Conservation (phyloP, 1,140 invertebrate genomes). For the Panagrolaimus sp. region DNA sequence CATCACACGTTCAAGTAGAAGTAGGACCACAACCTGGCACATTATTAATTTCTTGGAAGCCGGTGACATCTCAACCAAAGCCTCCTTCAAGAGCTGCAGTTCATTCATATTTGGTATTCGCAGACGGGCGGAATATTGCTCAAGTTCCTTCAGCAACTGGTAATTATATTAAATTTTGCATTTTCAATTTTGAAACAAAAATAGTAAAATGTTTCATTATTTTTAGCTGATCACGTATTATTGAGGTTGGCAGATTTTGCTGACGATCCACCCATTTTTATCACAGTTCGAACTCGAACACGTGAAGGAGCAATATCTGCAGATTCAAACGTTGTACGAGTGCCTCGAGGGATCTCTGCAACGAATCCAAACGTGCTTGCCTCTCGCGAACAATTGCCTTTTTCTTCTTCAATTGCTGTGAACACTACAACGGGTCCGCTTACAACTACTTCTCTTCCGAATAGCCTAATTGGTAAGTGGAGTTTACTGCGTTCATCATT, state of each 20-base stretch:
- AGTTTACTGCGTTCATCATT: too few relatives aligned
- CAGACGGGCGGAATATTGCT: conserved; percentile 92
- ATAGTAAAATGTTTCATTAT: conserved; percentile 14
- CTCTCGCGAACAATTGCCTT: conserved; percentile 7
- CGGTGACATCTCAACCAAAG: conserved; percentile 76
- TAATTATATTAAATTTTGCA: conserved; percentile 60
- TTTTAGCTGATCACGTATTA: conserved; percentile 82
- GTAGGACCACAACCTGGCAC: conserved; percentile 95
- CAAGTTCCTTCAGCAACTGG: conserved; percentile 92
- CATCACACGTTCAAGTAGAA: conserved; percentile 80
- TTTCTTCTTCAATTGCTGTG: conserved; percentile 15
- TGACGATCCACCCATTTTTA: conserved; percentile 69
- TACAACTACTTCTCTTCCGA: conserved; percentile 9
- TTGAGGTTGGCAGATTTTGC: conserved; percentile 85
- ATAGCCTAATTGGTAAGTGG: conserved; percentile 14
- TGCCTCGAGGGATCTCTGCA: conserved; percentile 66
- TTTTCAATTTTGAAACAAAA: conserved; percentile 25
- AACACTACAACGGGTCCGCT: conserved; percentile 15
- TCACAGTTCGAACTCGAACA: conserved; percentile 91
- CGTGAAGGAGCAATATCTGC: conserved; percentile 79
- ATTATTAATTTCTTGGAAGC: conserved; percentile 93
- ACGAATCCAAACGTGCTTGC: conserved; percentile 19
- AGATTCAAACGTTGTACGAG: conserved; percentile 82
- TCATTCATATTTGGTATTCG: conserved; percentile 92
- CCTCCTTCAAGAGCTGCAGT: conserved; percentile 72